Evolutionary conservation across 2,888 invertebrate species (phyloP), one percentile per base, ranked within the genome.

Genomic region (Drosophila siamana): DNA sequence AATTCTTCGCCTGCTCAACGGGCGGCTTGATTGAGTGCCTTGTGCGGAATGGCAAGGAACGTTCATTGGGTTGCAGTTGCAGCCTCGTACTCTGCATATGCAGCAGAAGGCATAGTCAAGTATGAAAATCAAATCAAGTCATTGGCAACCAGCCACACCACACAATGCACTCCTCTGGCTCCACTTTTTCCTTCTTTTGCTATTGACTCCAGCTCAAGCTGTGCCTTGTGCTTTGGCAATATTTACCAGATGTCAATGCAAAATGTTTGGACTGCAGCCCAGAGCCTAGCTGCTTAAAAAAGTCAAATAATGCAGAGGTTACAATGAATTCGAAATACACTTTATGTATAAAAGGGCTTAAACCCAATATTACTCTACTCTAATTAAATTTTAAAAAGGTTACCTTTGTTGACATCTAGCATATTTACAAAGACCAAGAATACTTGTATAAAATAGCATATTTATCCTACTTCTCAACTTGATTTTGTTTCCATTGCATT

Each of bases 231-330:
- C 75, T 66, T 67, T 73, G 75, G 75, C 80, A 78, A 87, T 87
- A 83, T 88, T 89, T 87, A 78, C 86, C 79, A 89, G 88, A 88
- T 89, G 88, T 87, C 87, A 88, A 88, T 89, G 80, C 88, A 86
- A 77, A 74, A 82, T 69, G 78, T 70, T 62, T 62, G 69, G 74
- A 69, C 73, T 86, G 84, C 76, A 63, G 44, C 65, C 64, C 72
- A 71, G 70, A 80, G 60, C 65, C 67, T 43, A 64, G 62, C 64
- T 55, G 55, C 63, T 56, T 66, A 55, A 68, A 59, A 66, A 51
- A 46, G n/a, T 2, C 24, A 44, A 38, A 41, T 7, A 11, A n/a
- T 2, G 1, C 3, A 2, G 3, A 1, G 11, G 2, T 2, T 11
- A n/a, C 13, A 0, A 6, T 41, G 78, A 70, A 64, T 44, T n/a